Evolutionary conservation across 2,113 vertebrate genomes (phyloP), one percentile per base, ranked within the genome.

Genomic region (Chlamydotis undulata): DNA sequence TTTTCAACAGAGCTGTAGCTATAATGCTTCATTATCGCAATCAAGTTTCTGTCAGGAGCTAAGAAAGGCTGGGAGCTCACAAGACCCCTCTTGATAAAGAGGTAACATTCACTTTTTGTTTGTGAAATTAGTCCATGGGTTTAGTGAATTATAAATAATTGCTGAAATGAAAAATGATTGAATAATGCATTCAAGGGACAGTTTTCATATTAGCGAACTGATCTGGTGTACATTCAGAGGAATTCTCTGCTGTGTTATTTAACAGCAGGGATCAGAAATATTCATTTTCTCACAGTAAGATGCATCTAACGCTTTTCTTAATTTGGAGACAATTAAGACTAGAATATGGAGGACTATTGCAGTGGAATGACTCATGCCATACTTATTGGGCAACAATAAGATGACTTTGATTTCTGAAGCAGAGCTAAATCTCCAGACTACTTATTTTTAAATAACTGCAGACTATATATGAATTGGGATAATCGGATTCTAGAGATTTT

Each of bases 361-460:
- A 93, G 49, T 60, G 87, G 41, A 93, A 41, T 87, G 81, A 95
- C 73, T 98, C 76, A 97, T 91, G 91, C 75, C 82, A 75, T 75
- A 90, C 53, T 96, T 96, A 93, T 90, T 90, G 89, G 79, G 73
- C 64, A 95, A 84, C 77, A 95, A 87, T 90, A 92, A 93, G 76
- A 94, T 73, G 74, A 43, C 76, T 96, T 96, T 96, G 93, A 92
- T 95, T 97, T 97, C 88, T 94, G 69, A 97, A 92, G 93, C 76
- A 91, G 96, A 96, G 43, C 84, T 94, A 96, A 94, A 95, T 96
- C 71, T 97, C 96, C 74, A 92, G 90, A 95, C 74, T 94, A 93
- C 90, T 97, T 97, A 92, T 95, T 95, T 97, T 96, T 96, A 81
- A 96, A 97, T 83, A 97, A 95, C 49, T 88, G 19, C 61, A 95